Percentiles rank a stretch among this genome's conserved stretches.
These are phyloP conservation scores for Germaria angustata DNA, from an alignment of 2,888 invertebrate genomes.

Conservation along the genomic window DNA sequence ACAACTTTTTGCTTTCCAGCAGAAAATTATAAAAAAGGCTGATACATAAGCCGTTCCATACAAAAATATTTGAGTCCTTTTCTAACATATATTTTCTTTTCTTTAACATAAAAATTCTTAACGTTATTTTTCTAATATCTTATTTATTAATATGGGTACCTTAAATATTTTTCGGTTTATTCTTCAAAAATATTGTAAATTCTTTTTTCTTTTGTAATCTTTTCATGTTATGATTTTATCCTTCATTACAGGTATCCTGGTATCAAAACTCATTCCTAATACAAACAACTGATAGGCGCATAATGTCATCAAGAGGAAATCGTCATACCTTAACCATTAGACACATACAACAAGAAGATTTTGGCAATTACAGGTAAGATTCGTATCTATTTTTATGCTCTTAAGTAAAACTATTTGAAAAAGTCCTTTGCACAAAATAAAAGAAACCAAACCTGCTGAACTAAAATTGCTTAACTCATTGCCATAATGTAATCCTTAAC, in stretches of 20 bases:
- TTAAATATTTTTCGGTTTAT: too few relatives aligned
- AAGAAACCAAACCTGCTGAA: neutral
- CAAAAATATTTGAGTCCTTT: too few relatives aligned
- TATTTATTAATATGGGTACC: too few relatives aligned
- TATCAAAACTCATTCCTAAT: conserved; percentile 86
- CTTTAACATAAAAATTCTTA: too few relatives aligned
- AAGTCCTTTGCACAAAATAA: neutral
- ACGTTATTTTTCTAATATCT: too few relatives aligned
- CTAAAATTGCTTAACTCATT: neutral
- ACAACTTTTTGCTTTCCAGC: too few relatives aligned
- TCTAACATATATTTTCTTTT: too few relatives aligned
- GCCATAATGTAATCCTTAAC: neutral
- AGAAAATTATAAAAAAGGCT: too few relatives aligned
- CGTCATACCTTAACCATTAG: conserved; percentile 85
- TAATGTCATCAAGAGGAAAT: conserved; percentile 86
- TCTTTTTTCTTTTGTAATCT: neutral
- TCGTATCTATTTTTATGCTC: neutral
- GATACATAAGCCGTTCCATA: too few relatives aligned
- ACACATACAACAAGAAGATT: conserved; percentile 86
- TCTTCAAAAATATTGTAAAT: neutral
- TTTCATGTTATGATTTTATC: conserved; percentile 1
- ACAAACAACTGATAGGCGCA: conserved; percentile 84
- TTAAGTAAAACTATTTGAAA: neutral
- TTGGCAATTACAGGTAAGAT: conserved; percentile 85
- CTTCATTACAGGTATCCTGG: conserved; percentile 83